Conservation (phyloP, 2,797 vertebrate species). For the Stomatorhinus walkeri region DNA sequence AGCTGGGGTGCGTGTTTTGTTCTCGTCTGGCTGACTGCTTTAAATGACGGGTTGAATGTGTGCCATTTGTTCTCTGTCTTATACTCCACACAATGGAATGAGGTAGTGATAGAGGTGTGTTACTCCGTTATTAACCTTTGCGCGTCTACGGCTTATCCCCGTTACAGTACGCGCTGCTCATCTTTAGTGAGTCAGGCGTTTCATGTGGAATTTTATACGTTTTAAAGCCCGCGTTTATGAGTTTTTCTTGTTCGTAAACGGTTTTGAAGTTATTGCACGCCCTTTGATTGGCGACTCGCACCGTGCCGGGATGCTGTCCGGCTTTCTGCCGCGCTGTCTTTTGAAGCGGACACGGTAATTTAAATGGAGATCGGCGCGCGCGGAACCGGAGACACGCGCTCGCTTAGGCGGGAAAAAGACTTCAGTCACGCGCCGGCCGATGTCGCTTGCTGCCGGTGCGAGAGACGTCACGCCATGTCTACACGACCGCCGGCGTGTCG, state of each 20-base stretch:
- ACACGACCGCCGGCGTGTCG: neutral
- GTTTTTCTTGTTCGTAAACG: neutral
- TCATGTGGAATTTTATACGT: neutral
- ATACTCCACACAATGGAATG: neutral
- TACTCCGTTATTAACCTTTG: conserved; percentile 9
- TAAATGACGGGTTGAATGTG: neutral
- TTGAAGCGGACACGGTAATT: neutral
- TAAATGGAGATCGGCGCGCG: neutral
- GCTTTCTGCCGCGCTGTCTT: neutral
- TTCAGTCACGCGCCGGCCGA: neutral
- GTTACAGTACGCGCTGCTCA: neutral
- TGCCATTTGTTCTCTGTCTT: neutral
- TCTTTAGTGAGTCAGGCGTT: neutral
- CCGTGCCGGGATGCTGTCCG: neutral
- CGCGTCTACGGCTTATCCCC: neutral
- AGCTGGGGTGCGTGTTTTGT: neutral
- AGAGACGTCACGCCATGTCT: neutral
- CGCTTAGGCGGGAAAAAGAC: neutral
- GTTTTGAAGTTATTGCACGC: neutral
- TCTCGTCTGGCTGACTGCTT: neutral
- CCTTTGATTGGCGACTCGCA: neutral
- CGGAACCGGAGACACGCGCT: neutral
- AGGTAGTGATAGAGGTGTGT: neutral
- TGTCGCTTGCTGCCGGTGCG: no score
- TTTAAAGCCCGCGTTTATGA: neutral